These are phyloP conservation scores for Eudemis profundana DNA, from an alignment of 2,888 invertebrate genomes.

Conservation along the genomic window DNA sequence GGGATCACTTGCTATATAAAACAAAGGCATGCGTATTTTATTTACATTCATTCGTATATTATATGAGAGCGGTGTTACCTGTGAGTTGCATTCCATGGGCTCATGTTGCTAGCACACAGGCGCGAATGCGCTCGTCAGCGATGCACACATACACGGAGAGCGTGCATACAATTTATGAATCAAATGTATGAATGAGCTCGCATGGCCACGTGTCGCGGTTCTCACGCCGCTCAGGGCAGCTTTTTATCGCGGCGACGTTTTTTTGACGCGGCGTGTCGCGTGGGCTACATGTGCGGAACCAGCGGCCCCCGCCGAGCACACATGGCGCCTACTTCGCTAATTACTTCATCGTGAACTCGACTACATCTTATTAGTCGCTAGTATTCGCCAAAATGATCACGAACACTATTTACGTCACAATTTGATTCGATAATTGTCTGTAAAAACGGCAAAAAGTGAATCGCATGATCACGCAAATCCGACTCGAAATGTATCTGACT, in stretches of 20 bases:
- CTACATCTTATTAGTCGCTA: constrained; percentile 48
- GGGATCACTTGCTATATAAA: constrained; percentile 4
- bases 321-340: constrained; percentile 78
- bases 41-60: constrained; percentile 32
- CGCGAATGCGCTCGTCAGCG: constrained; percentile 8
- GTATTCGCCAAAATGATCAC: constrained; percentile 31
- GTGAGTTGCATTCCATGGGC: constrained; percentile 33
- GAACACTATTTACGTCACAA: constrained; percentile 10
- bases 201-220: constrained; percentile 80
- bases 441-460: constrained; percentile 18
- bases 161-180: constrained; percentile 77
- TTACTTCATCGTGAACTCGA: constrained; percentile 70
- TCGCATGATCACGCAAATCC: constrained; percentile 16
- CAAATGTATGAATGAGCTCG: constrained; percentile 82
- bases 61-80: constrained; percentile 20
- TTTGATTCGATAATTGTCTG: constrained; percentile 24
- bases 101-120: constrained; percentile 40
- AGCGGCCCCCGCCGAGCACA: constrained; percentile 76
- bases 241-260: constrained; percentile 76
- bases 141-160: constrained; percentile 54
- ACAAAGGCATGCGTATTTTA: constrained; percentile 7
- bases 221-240: constrained; percentile 73
- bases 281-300: constrained; percentile 76
- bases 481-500: not conserved
- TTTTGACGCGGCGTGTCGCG: constrained; percentile 72